Evolutionary conservation across 2,113 vertebrate species (phyloP).

Genomic region (Nothobranchius kuhntae): DNA sequence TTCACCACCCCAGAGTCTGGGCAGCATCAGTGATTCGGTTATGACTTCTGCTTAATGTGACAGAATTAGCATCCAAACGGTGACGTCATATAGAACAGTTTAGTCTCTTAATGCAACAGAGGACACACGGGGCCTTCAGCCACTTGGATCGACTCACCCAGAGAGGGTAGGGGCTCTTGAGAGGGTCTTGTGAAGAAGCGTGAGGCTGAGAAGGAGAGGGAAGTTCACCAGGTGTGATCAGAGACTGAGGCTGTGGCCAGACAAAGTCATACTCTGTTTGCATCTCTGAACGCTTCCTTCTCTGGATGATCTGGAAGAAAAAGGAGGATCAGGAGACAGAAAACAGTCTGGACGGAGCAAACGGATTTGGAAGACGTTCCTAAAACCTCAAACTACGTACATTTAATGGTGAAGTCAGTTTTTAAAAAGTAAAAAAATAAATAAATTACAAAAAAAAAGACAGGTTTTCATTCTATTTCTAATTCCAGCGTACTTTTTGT

Average conservation of each 20-base stretch:
- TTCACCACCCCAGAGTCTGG: background rate
- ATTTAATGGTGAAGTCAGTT: no score
- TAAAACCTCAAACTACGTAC: background rate
- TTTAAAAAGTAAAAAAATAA: no score
- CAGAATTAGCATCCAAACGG: background rate
- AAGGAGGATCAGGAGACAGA: background rate
- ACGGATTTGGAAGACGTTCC: background rate
- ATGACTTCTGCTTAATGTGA: background rate
- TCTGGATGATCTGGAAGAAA: constrained; percentile 87
- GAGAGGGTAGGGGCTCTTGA: constrained; percentile 73
- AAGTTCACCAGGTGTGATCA: constrained; percentile 67
- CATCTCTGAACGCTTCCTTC: constrained; percentile 86
- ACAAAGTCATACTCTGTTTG: constrained; percentile 82
- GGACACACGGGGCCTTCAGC: background rate
- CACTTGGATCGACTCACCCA: constrained; percentile 82
- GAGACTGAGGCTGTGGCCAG: constrained; percentile 81
- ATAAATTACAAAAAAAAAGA: no score
- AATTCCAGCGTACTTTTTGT: constrained; percentile 85
- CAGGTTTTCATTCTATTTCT: no score
- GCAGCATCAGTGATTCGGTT: background rate
- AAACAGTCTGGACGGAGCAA: background rate
- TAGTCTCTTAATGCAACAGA: background rate
- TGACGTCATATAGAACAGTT: background rate
- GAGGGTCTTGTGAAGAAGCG: constrained; percentile 67
- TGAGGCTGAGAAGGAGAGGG: constrained; percentile 72